Evolutionary conservation across 2,113 vertebrate genomes (phyloP), one percentile per base, ranked within the genome.

Genomic region (Orientallactaga bullata): DNA sequence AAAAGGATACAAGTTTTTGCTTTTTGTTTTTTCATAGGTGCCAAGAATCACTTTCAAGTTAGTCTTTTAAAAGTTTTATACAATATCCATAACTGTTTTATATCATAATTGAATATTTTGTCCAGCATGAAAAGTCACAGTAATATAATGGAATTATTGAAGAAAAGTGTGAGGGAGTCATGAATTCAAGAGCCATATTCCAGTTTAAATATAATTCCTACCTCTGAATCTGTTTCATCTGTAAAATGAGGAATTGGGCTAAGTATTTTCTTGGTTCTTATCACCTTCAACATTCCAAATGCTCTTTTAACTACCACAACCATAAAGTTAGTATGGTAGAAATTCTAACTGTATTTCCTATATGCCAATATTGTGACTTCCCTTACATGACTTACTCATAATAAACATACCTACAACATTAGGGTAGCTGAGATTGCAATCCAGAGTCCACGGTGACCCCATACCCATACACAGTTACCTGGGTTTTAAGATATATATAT

Each of bases 1-100:
- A 95, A 51, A 47, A 88, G 51, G 84, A 85, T 58, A 8, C 0
- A 51, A 89, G 85, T 12, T 69, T 85, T 26, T 8, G 17, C 16
- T 90, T 80, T 88, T 37, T 77, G 30, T 32, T 71, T 85, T 94
- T 65, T 90, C 90, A 88, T 15, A 85, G 58, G 78, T 89, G 87
- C 78, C 68, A 88, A 51, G 69, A 81, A 9, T 32, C 32, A 82
- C 35, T 73, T 88, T 47, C 39, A 82, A 92, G 35, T 83, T 20
- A 88, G 21, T 88, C 42, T 85, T 71, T 66, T 9, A 76, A 68
- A 47, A 13, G 39, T 42, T 80, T 96, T 83, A 71, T 80, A 74
- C 93, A 68, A 79, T 65, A 80, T 26, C 16, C 24, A 58, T 79
- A 76, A 8, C 9, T 35, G 18, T 77, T 85, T 93, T 28, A 80